A percentile compares a stretch with the other conserved stretches of the same genome.
Conservation (phyloP, 2,888 invertebrate species). For the Phaedon cochleariae region DNA sequence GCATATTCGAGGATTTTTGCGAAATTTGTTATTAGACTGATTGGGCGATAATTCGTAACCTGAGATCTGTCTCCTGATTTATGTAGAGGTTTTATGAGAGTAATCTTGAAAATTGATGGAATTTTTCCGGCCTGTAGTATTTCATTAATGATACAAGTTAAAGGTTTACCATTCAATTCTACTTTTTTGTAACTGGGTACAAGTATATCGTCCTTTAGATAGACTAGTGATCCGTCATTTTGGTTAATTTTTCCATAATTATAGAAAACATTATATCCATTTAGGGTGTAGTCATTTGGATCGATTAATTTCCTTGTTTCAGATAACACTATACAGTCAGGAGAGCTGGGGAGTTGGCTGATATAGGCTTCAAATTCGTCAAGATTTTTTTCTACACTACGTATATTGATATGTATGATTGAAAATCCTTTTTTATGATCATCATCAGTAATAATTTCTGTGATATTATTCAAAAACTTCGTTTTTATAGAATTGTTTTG, state of each 20-base stretch:
- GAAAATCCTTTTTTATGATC: not conserved
- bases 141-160: not conserved
- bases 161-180: not conserved
- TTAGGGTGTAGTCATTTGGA: not conserved
- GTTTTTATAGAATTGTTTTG: not conserved
- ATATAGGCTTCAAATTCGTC: conserved; percentile 2
- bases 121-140: not conserved
- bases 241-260: not conserved
- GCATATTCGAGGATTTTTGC: conserved; percentile 6
- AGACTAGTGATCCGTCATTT: conserved; percentile 5
- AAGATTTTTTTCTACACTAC: not conserved
- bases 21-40: too few relatives aligned
- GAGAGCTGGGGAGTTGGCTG: not conserved
- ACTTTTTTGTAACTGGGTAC: conserved; percentile 2
- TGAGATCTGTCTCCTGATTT: not conserved
- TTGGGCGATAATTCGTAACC: conserved; percentile 4
- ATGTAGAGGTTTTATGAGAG: not conserved
- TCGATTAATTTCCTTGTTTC: not conserved
- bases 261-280: not conserved
- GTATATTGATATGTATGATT: too few relatives aligned
- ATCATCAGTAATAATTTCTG: conserved; percentile 1
- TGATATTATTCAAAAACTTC: too few relatives aligned
- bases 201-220: conserved; percentile 4
- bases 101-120: not conserved
- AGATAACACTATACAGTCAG: conserved; percentile 1